Base-by-base conservation (phyloP, 2,888 invertebrate genomes). In the Chloroclysta siterata region DNA sequence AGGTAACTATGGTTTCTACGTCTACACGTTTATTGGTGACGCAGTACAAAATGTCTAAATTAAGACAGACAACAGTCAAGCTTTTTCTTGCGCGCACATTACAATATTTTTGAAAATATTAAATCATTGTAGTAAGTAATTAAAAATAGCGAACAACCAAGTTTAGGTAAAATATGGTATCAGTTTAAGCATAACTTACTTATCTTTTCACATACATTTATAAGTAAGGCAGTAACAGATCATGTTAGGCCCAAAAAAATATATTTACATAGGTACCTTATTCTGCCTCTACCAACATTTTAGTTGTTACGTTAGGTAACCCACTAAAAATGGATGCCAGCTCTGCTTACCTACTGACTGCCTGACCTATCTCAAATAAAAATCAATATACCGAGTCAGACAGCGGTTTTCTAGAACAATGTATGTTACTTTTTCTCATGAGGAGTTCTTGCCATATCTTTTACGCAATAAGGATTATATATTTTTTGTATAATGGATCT, bases 321-420 rank as follows among this genome's bases (percentile, higher is more conserved):
- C 33, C 7, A 33, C 6, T 33, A 6, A 33, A 33, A 33, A 39
- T 39, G 11, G 10, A 0, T 39, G 33, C 33, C 4, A 4, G 36
- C 4, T 39, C 4, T 39, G 36, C 36, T 39, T 39, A 39, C 36
- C 36, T 39, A 39, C 53, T 44, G 47, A 50, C 53, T 44, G 47
- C 46, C 52, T 58, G 68, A 68, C 70, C 68, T 70, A 63, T 60
- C 70, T 48, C 55, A 66, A 64, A 42, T 42, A 46, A 57, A 66
- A 68, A 57, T 64, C 60, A 63, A 62, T 60, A 60, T 47, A 57
- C 57, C 46, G 3, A 52, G 51, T 46, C 15, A 5, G 13, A 14
- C 44, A 44, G 11, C 53, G 28, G 44, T 4, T 28, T 29, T 33
- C 46, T 54, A 46, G 42, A 54, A 44, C 44, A 54, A 11, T 39